phyloP scores from a whole-genome alignment of 2,888 invertebrate species.

The Acanthosepion esculentum region DNA sequence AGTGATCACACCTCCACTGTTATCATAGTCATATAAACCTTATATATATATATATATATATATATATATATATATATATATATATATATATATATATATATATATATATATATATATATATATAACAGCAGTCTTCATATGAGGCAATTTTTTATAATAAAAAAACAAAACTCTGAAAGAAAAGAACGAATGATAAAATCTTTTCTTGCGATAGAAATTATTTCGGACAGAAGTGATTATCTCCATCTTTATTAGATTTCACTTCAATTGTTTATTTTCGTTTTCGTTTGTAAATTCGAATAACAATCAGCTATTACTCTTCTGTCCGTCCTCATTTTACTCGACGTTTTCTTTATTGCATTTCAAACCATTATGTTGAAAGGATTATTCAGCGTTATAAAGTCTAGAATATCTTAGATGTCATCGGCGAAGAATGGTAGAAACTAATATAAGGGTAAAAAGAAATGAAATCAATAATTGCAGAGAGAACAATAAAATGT shows the following conservation, averaged over 20 bases:
- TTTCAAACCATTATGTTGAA: too few relatives aligned
- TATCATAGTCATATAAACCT: neutral
- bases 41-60: neutral
- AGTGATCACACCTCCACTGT: neutral
- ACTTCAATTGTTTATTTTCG: neutral
- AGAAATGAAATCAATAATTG: too few relatives aligned
- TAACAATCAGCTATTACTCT: neutral
- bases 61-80: neutral
- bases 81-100: neutral
- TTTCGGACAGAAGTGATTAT: neutral
- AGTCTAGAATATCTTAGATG: too few relatives aligned
- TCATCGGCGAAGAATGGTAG: too few relatives aligned
- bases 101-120: neutral
- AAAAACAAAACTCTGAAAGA: too few relatives aligned
- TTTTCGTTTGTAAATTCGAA: neutral
- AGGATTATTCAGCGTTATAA: too few relatives aligned
- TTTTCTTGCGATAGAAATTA: neutral
- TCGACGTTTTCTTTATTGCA: too few relatives aligned
- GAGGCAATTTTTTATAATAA: too few relatives aligned
- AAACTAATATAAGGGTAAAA: too few relatives aligned
- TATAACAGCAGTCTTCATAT: too few relatives aligned
- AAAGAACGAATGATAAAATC: neutral
- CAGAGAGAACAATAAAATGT: too few relatives aligned
- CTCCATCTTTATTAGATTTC: neutral
- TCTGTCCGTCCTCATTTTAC: neutral